phyloP scores from a whole-genome alignment of 2,797 vertebrate species.

The Dendrocincla fuliginosa region DNA sequence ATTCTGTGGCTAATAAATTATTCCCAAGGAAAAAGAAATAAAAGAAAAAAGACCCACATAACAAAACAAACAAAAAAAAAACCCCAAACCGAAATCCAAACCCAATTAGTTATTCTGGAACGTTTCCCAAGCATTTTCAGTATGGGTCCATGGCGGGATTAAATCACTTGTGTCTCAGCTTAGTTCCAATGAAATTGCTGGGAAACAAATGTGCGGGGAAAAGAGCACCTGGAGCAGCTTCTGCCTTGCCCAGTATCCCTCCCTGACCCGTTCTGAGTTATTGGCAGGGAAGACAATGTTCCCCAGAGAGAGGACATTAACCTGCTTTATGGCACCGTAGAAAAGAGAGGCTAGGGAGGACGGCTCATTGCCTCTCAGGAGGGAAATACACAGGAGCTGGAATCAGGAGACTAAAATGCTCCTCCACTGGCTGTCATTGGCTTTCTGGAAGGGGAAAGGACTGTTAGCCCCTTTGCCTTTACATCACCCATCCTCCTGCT shows the following conservation, averaged over 20 bases:
- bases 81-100: neutral
- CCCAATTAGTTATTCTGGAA: neutral
- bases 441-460: neutral
- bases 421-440: neutral
- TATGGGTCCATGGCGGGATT: neutral
- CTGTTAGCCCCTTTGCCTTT: neutral
- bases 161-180: neutral
- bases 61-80: no score
- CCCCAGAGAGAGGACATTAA: neutral
- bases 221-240: neutral
- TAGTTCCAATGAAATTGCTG: neutral
- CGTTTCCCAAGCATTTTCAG: neutral
- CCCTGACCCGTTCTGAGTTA: neutral
- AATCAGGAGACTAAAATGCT: neutral
- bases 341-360: neutral
- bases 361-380: neutral
- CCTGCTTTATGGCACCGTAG: neutral
- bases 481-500: accelerated
- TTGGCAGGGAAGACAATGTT: neutral
- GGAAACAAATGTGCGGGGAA: neutral
- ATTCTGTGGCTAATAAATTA: neutral
- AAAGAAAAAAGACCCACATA: no score
- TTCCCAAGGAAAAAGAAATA: neutral
- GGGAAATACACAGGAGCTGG: neutral
- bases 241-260: neutral